phyloP scores from a whole-genome alignment of 2,888 invertebrate species.

The Therioaphis trifolii region DNA sequence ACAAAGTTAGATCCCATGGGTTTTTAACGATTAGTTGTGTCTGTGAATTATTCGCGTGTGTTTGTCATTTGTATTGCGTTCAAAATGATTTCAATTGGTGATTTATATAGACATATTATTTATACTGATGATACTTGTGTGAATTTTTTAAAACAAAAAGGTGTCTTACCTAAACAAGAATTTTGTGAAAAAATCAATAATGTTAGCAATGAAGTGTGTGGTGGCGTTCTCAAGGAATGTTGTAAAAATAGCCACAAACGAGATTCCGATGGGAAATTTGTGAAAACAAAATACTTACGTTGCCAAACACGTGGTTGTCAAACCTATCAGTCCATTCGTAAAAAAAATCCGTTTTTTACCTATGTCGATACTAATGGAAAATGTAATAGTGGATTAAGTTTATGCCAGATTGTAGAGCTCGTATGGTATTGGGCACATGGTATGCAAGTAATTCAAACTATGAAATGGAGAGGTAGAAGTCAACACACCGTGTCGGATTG shows the following conservation, averaged over 20 bases:
- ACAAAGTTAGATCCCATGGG: no score
- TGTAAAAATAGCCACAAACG: not conserved
- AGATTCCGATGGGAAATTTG: not conserved
- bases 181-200: no score
- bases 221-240: not conserved
- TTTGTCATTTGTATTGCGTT: no score
- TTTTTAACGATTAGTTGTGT: no score
- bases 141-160: no score
- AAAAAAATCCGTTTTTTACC: not conserved
- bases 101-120: no score
- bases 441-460: not conserved
- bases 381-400: not conserved
- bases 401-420: not conserved
- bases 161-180: no score
- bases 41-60: no score
- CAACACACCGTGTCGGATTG: not conserved
- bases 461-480: not conserved
- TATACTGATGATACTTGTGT: no score
- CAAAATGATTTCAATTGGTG: no score
- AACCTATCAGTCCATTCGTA: not conserved
- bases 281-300: slow-evolving; percentile 2
- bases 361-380: not conserved
- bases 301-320: slow-evolving; percentile 13
- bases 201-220: not conserved
- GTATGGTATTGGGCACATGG: not conserved